Conservation (phyloP, 2,888 invertebrate genomes). For the Mesorhabditis spiculigera region DNA sequence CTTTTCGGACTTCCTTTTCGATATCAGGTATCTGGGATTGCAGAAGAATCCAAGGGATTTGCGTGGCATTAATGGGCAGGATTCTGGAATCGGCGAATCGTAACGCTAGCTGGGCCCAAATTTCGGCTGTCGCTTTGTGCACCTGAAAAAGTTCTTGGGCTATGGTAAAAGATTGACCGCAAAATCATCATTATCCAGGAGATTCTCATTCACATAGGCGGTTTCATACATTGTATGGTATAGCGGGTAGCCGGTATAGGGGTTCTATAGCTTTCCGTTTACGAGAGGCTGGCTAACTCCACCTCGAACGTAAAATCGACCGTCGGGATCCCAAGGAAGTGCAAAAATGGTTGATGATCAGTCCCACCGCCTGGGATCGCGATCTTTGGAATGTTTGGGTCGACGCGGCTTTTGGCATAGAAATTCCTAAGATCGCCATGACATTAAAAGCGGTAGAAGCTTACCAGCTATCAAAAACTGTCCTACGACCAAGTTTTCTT, state of each 20-base stretch:
- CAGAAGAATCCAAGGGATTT: not conserved
- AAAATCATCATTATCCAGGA: slow-evolving; percentile 42
- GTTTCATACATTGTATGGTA: slow-evolving; percentile 57
- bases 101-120: slow-evolving; percentile 59
- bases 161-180: slow-evolving; percentile 8
- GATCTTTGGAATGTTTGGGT: slow-evolving; percentile 5
- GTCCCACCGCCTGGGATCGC: slow-evolving; percentile 60
- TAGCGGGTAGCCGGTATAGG: slow-evolving; percentile 41
- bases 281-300: not conserved
- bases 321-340: slow-evolving; percentile 44
- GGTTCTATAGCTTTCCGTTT: slow-evolving; percentile 1
- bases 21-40: not conserved
- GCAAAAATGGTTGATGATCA: slow-evolving; percentile 61
- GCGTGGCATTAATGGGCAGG: slow-evolving; percentile 59
- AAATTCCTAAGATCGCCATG: slow-evolving; percentile 11
- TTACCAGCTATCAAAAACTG: slow-evolving; percentile 53
- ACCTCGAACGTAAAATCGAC: slow-evolving; percentile 10
- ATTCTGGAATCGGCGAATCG: slow-evolving; percentile 59
- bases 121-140: slow-evolving; percentile 57
- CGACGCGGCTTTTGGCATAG: slow-evolving; percentile 12
- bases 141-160: slow-evolving; percentile 36
- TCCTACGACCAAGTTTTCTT: slow-evolving; percentile 24
- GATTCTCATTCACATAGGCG: slow-evolving; percentile 47
- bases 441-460: slow-evolving; percentile 15
- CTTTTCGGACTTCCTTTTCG: not conserved